A percentile compares a stretch with the other conserved stretches of the same genome.
Conservation (phyloP, 1,140 invertebrate genomes). For the Diachasma alloeum region DNA sequence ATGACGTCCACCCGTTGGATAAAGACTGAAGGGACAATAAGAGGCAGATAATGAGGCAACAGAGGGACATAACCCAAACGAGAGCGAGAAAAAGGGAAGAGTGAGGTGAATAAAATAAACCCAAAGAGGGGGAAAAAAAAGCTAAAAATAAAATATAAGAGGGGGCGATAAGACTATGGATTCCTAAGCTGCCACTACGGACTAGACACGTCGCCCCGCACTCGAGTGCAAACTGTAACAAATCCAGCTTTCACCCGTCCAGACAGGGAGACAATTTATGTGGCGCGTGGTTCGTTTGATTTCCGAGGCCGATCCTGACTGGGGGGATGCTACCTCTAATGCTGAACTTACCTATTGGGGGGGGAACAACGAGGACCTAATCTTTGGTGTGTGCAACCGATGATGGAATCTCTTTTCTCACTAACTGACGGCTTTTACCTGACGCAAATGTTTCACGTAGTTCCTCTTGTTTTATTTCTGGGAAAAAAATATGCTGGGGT, state of each 20-base stretch:
- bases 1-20: slow-evolving; percentile 1
- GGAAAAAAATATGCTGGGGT: no score
- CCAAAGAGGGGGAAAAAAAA: slow-evolving; percentile 13
- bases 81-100: not conserved
- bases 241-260: slow-evolving; percentile 64
- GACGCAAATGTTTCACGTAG: not conserved
- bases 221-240: slow-evolving; percentile 64
- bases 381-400: not conserved
- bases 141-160: slow-evolving; percentile 1
- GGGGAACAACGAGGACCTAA: not conserved
- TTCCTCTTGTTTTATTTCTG: not conserved
- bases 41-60: slow-evolving; percentile 48
- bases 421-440: not conserved
- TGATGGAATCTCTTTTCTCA: slow-evolving; percentile 9
- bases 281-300: slow-evolving; percentile 61
- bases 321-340: slow-evolving; percentile 42
- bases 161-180: slow-evolving; percentile 41
- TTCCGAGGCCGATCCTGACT: slow-evolving; percentile 50
- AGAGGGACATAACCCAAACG: not conserved
- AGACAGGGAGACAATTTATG: slow-evolving; percentile 65
- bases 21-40: slow-evolving; percentile 28
- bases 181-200: slow-evolving; percentile 37
- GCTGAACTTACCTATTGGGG: not conserved
- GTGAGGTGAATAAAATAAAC: slow-evolving; percentile 26
- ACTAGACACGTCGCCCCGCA: slow-evolving; percentile 39